Evolutionary conservation across 1,140 invertebrate genomes (phyloP), one percentile per base, ranked within the genome.

Genomic region (Magallana gigas): DNA sequence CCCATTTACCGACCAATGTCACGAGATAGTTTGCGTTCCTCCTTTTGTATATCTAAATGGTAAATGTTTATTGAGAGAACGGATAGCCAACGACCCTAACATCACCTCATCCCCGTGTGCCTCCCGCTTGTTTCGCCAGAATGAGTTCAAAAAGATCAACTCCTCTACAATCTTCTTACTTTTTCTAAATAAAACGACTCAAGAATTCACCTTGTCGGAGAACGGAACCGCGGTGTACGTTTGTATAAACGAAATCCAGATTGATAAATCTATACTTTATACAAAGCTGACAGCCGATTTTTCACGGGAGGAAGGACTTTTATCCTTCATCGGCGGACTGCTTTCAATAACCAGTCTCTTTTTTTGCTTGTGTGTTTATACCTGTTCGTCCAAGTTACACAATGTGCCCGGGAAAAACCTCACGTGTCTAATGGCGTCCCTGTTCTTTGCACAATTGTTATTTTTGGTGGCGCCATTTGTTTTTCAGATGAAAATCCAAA

Each of bases 321-420:
- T 93, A 16, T 91, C 90, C 68, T 62, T 91, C 12, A 81, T 91
- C n/a, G 90, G 91, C 4, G 60, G 90, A 4, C 58, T 90, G 8
- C 60, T 93, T 11, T 93, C 92, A 11, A 57, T 92, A 6, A 62
- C 89, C 12, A 90, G 88, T 11, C 88, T 93, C 9, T 62, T 89
- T 16, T 59, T 92, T 12, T 87, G 85, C 8, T 88, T 96, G 11
- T 12, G 92, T 7, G 91, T 95, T 2, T 95, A 95, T 87, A 80
- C 92, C 1, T 68, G 94, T 0, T 89, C 95, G 11, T 92, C 94
- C 23, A 93, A 94, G 60, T 90, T 96, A 83, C 92, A 94, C 60
- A 96, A 96, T 88, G 90, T 95, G 9, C 96, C 95, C 0, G 96
- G 95, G 3, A 95, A 95, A 87, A 95, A 95, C 88, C 90, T 96